Evolutionary conservation across 1,140 invertebrate genomes (phyloP).

Genomic region (Eupeodes corollae): DNA sequence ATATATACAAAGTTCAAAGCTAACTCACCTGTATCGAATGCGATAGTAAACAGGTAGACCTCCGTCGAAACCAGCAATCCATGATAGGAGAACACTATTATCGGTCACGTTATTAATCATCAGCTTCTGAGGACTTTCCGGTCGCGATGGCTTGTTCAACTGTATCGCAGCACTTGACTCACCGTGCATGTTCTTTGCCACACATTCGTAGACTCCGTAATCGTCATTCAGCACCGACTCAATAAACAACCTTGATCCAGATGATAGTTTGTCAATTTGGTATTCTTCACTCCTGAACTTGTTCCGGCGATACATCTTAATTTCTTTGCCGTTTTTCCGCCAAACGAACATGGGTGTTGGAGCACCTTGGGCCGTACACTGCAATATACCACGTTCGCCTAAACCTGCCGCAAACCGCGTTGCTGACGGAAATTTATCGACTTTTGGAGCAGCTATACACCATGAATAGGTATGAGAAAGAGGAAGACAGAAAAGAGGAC

Average conservation of each 20-base stretch:
- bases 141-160: constrained; percentile 72
- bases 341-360: constrained; percentile 75
- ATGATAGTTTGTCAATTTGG: constrained; percentile 45
- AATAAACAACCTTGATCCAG: constrained; percentile 67
- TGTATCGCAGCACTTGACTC: constrained; percentile 62
- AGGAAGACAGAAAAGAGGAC: background rate
- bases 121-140: constrained; percentile 68
- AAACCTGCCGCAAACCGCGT: constrained; percentile 79
- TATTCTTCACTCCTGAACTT: constrained; percentile 24
- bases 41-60: constrained; percentile 73
- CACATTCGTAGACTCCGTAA: constrained; percentile 83
- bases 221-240: constrained; percentile 67
- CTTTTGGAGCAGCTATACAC: constrained; percentile 67
- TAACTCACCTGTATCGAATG: constrained; percentile 50
- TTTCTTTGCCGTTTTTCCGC: constrained; percentile 51
- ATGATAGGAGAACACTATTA: constrained; percentile 70
- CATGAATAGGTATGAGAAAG: too few relatives aligned
- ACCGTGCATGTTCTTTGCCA: constrained; percentile 78
- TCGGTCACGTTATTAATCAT: constrained; percentile 74
- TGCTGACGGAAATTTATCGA: constrained; percentile 66
- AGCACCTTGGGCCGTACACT: constrained; percentile 69
- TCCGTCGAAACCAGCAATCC: constrained; percentile 90
- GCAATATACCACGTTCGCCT: constrained; percentile 65
- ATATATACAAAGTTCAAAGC: too few relatives aligned
- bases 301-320: constrained; percentile 26